These are phyloP conservation scores for Drosophila rufa DNA, from an alignment of 1,140 invertebrate species.

Conservation along the genomic window DNA sequence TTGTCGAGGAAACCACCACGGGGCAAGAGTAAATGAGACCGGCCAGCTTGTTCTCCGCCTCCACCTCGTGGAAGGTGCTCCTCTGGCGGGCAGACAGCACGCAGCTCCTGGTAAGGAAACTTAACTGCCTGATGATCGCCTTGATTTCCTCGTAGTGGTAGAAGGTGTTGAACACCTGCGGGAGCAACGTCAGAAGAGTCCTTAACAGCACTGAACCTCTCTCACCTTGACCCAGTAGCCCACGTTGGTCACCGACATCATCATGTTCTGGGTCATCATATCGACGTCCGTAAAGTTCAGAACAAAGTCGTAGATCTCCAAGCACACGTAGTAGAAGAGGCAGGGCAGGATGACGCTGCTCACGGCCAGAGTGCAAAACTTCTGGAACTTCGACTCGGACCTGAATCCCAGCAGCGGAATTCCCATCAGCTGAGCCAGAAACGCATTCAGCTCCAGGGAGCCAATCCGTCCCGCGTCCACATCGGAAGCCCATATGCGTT, in stretches of 20 bases:
- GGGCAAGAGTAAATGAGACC: conserved; percentile 55
- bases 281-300: conserved; percentile 61
- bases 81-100: conserved; percentile 48
- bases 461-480: conserved; percentile 56
- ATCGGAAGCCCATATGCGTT: conserved; percentile 55
- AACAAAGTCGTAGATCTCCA: conserved; percentile 63
- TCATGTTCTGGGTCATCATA: conserved; percentile 61
- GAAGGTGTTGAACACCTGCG: conserved; percentile 50
- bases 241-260: conserved; percentile 65
- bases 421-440: conserved; percentile 59
- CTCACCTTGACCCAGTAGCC: conserved; percentile 58
- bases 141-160: conserved; percentile 44
- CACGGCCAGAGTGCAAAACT: background rate
- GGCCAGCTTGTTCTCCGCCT: conserved; percentile 55
- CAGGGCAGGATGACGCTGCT: conserved; percentile 22
- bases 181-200: too few species aligned
- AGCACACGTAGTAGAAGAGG: conserved; percentile 44
- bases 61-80: conserved; percentile 45
- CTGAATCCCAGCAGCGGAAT: conserved; percentile 59
- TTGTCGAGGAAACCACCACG: conserved; percentile 39
- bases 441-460: conserved; percentile 69
- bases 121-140: conserved; percentile 21
- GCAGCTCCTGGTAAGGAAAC: conserved; percentile 29
- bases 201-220: background rate
- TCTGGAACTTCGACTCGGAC: conserved; percentile 36